These are phyloP conservation scores for Camelus dromedarius DNA, from an alignment of 2,113 vertebrate genomes.

Conservation along the genomic window DNA sequence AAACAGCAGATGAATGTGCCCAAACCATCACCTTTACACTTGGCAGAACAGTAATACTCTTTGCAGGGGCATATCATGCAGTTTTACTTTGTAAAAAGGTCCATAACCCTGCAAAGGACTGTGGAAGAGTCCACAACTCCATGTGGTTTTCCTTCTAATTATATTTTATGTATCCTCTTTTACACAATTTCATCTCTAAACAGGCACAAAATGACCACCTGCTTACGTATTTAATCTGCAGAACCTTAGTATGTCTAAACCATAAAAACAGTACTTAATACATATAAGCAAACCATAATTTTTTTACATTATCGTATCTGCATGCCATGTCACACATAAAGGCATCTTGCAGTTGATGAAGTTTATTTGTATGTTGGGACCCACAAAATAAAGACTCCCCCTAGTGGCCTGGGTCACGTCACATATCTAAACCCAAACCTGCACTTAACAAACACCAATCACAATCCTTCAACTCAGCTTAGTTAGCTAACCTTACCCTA, in stretches of 20 bases:
- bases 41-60: background rate
- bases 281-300: background rate
- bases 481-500: too few relatives aligned
- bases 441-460: too few relatives aligned
- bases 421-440: too few relatives aligned
- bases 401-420: background rate
- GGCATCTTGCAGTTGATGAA: background rate
- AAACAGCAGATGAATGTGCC: background rate
- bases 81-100: constrained; percentile 24
- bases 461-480: too few relatives aligned
- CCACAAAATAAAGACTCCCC: too few relatives aligned
- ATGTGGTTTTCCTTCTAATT: background rate
- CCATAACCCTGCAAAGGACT: background rate
- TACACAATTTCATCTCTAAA: background rate
- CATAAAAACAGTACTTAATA: constrained; percentile 33
- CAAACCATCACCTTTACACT: background rate
- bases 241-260: background rate
- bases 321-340: background rate
- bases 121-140: background rate
- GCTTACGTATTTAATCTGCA: background rate
- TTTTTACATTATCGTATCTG: background rate
- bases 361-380: too few relatives aligned
- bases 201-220: too few relatives aligned
- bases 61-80: background rate
- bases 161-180: background rate